These are phyloP conservation scores for Drosophila pectinifera DNA, from an alignment of 1,140 invertebrate genomes.

Conservation along the genomic window DNA sequence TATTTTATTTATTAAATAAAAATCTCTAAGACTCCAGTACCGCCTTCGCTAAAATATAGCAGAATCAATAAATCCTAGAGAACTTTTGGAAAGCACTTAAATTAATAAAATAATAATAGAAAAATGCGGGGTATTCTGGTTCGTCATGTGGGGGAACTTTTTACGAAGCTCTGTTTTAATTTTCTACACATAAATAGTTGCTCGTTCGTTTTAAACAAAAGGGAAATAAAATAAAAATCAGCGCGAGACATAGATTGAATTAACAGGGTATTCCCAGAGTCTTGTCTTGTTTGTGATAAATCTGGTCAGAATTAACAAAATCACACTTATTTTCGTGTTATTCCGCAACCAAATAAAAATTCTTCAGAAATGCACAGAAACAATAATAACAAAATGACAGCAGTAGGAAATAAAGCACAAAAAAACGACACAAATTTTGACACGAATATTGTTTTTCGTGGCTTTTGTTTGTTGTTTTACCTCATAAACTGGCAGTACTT, in stretches of 20 bases:
- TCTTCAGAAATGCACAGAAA: conserved; percentile 23
- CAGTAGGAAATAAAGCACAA: conserved; percentile 29
- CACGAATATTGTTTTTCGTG: conserved; percentile 46
- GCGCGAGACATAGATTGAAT: background rate
- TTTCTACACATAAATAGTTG: too few species aligned
- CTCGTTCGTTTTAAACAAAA: background rate
- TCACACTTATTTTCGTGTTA: conserved; percentile 42
- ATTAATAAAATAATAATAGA: background rate
- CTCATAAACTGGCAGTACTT: conserved; percentile 8
- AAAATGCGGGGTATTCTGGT: background rate
- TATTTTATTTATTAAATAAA: too few species aligned
- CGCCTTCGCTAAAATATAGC: too few species aligned
- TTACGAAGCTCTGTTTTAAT: too few species aligned
- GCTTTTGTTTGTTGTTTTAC: conserved; percentile 32
- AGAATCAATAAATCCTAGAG: too few species aligned
- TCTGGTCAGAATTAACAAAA: conserved; percentile 5
- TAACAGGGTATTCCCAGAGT: background rate
- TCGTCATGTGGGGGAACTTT: too few species aligned
- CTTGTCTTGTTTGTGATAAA: background rate
- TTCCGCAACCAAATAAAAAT: conserved; percentile 42
- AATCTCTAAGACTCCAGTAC: too few species aligned
- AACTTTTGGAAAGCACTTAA: background rate
- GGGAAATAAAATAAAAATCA: too few species aligned
- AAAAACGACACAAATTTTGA: conserved; percentile 35
- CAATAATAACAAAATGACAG: conserved; percentile 10